Evolutionary conservation across 2,888 invertebrate species (phyloP).

Genomic region (Malthinus flaveolus): DNA sequence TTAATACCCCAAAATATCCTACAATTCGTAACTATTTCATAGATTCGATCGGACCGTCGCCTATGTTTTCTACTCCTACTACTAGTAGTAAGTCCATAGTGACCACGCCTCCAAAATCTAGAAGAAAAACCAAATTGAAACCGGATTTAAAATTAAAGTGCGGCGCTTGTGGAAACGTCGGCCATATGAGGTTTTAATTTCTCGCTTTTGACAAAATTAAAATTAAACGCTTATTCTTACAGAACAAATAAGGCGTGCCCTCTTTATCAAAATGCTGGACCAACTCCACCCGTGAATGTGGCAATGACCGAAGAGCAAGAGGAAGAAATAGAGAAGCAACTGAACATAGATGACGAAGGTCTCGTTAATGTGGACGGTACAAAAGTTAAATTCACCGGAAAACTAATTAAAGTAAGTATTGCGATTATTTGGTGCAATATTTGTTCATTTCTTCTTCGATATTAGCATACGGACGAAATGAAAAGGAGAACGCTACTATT

Average conservation of each 20-base stretch:
- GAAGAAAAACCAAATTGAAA: slow-evolving; percentile 83
- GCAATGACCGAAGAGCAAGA: slow-evolving; percentile 82
- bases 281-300: slow-evolving; percentile 66
- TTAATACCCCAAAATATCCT: background rate
- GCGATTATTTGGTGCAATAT: background rate
- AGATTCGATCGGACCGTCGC: slow-evolving; percentile 37
- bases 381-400: slow-evolving; percentile 87
- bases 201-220: background rate
- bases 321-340: slow-evolving; percentile 76
- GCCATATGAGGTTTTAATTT: slow-evolving; percentile 61
- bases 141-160: slow-evolving; percentile 92
- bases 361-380: slow-evolving; percentile 93
- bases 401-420: slow-evolving; percentile 72
- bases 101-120: slow-evolving; percentile 63
- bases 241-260: slow-evolving; percentile 98
- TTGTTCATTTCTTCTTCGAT: slow-evolving; percentile 40
- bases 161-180: slow-evolving; percentile 93
- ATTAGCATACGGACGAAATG: slow-evolving; percentile 81
- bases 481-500: slow-evolving; percentile 76
- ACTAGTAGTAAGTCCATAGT: slow-evolving; percentile 43
- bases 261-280: slow-evolving; percentile 75
- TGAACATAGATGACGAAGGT: slow-evolving; percentile 81
- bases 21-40: background rate
- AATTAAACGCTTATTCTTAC: background rate
- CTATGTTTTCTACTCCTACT: slow-evolving; percentile 36